These are phyloP conservation scores for Quadroppia sp. DNA, from an alignment of 2,888 invertebrate genomes.

Conservation along the genomic window DNA sequence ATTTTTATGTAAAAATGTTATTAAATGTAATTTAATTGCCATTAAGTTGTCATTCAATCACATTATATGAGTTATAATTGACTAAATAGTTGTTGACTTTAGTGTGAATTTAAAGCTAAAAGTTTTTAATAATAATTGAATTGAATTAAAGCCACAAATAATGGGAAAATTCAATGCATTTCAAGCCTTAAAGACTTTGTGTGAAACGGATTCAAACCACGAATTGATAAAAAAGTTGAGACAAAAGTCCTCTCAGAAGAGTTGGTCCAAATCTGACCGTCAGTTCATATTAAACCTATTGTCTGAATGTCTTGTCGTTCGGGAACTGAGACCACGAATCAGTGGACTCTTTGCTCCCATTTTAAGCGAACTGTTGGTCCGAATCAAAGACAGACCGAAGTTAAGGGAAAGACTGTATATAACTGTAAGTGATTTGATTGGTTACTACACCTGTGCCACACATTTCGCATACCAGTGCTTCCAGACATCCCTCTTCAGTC, in stretches of 20 bases:
- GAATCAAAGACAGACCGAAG: background rate
- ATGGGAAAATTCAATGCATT: constrained; percentile 20
- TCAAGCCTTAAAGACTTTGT: background rate
- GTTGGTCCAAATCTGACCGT: constrained; percentile 29
- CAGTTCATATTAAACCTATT: constrained; percentile 4
- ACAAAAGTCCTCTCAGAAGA: background rate
- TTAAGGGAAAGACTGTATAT: constrained; percentile 26
- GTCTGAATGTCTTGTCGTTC: background rate
- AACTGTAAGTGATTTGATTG: constrained; percentile 39
- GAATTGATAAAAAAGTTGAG: background rate
- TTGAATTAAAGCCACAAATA: background rate
- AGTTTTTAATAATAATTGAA: background rate
- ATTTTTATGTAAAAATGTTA: too few species aligned
- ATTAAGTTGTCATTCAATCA: background rate
- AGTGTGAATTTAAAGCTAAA: background rate
- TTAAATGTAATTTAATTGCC: too few species aligned
- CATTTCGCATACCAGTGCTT: constrained; percentile 41
- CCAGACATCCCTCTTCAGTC: constrained; percentile 1
- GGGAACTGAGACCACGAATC: constrained; percentile 5
- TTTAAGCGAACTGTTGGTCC: constrained; percentile 29
- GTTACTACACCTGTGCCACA: constrained; percentile 33
- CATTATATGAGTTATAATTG: background rate
- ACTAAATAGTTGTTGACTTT: background rate
- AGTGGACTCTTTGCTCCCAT: constrained; percentile 29
- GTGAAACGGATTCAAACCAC: background rate